Evolutionary conservation across 2,113 vertebrate species (phyloP).

Genomic region (Pyrgilauda ruficollis): DNA sequence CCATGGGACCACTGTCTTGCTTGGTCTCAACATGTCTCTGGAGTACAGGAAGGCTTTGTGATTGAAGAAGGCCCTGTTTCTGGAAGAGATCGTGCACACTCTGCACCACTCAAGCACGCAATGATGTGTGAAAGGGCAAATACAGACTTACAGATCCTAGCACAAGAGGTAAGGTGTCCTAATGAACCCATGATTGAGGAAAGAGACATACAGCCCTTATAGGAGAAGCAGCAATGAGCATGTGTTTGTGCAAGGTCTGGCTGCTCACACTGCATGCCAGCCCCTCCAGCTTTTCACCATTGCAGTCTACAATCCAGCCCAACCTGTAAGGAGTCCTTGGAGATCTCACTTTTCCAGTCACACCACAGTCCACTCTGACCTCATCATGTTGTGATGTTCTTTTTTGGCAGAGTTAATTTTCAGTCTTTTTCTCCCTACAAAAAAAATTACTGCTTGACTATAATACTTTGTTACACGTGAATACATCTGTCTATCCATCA

Average conservation of each 20-base stretch:
- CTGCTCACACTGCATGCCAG: accelerated
- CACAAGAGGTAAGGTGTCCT: background rate
- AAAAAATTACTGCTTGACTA: background rate
- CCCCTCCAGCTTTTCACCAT: background rate
- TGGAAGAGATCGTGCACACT: background rate
- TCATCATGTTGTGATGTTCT: background rate
- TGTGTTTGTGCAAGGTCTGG: background rate
- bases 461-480: background rate
- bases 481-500: background rate
- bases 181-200: background rate
- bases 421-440: background rate
- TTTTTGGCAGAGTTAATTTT: background rate
- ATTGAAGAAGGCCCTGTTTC: background rate
- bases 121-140: background rate
- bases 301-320: background rate
- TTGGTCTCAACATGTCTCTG: accelerated
- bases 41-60: background rate
- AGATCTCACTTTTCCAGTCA: background rate
- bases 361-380: accelerated
- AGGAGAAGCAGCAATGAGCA: background rate
- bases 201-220: background rate
- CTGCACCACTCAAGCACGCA: background rate
- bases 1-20: background rate
- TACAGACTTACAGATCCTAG: background rate
- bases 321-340: background rate